Evolutionary conservation across 2,888 invertebrate genomes (phyloP), one percentile per base, ranked within the genome.

Genomic region (Chymomyza procnemis): DNA sequence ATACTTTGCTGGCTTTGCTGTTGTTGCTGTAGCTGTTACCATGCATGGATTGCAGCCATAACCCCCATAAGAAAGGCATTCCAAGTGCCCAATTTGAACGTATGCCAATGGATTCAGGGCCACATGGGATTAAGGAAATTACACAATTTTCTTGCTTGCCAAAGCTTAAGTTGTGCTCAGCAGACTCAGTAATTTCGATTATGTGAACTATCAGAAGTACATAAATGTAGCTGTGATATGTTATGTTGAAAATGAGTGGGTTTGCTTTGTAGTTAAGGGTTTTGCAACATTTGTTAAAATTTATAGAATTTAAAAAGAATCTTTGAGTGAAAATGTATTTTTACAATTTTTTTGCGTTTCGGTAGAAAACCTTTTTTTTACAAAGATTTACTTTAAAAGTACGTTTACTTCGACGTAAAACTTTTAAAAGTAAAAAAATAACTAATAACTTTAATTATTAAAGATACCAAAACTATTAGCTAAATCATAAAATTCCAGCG

Each of bases 1-100:
- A 75, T 86, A 84, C 82, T 73, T 80, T 73, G n/a, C n/a, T n/a
- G 79, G 77, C 72, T 71, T 80, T 80, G 69, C 73, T 65, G 73
- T 63, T 62, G 67, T 64, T 50, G 50, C 56, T 48, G 58, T 56
- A 63, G 61, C 19, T 61, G 68, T 79, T 71, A 71, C 78, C 14
- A 69, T 54, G 73, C 63, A 61, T 41, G 34, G 34, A 41, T 41
- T 41, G 34, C 34, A 41, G 34, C 34, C 34, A 41, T 41, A 41
- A 1, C 34, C 34, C 34, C 34, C 34, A 41, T 41, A 41, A 41
- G 12, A 41, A 41, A 41, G 12, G 34, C 34, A 41, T 41, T 41
- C 34, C 34, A 41, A 14, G 16, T 71, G 46, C 26, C 30, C 34
- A 41, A 41, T 41, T 41, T 50, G 47, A 78, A 47, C 61, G 34